A percentile compares a stretch with the other conserved stretches of the same genome.
phyloP scores from a whole-genome alignment of 1,140 invertebrate species.

The Eriocheir sinensis region DNA sequence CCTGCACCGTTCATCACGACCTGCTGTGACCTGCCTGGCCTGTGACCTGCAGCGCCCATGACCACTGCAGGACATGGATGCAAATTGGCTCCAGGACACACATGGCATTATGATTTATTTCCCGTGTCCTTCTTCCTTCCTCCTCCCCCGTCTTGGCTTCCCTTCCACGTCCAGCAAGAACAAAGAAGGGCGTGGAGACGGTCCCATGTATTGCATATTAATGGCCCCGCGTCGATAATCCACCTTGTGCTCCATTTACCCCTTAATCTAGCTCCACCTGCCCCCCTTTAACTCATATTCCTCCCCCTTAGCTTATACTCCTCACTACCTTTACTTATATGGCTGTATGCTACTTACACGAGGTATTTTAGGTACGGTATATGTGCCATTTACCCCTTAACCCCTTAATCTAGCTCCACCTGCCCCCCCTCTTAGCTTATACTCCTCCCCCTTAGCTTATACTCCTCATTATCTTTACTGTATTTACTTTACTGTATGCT shows the following conservation, averaged over 20 bases:
- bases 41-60: background rate
- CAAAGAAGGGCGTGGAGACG: constrained; percentile 54
- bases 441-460: no score
- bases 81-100: background rate
- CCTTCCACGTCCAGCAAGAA: constrained; percentile 31
- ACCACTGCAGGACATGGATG: background rate
- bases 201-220: constrained; percentile 34
- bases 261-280: no score
- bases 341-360: no score
- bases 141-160: constrained; percentile 36
- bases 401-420: no score
- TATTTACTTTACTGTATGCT: no score
- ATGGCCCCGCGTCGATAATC: constrained; percentile 24
- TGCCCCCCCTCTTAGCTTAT: no score
- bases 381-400: no score
- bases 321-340: no score
- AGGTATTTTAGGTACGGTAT: no score
- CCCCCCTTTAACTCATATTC: no score
- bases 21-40: background rate
- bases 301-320: no score
- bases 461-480: no score
- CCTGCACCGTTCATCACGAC: constrained; percentile 5
- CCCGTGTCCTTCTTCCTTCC: constrained; percentile 3
- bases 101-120: background rate
- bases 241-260: background rate